A percentile compares a stretch with the other conserved stretches of the same genome.
phyloP scores from a whole-genome alignment of 1,140 invertebrate species.

The Amphibalanus amphitrite region DNA sequence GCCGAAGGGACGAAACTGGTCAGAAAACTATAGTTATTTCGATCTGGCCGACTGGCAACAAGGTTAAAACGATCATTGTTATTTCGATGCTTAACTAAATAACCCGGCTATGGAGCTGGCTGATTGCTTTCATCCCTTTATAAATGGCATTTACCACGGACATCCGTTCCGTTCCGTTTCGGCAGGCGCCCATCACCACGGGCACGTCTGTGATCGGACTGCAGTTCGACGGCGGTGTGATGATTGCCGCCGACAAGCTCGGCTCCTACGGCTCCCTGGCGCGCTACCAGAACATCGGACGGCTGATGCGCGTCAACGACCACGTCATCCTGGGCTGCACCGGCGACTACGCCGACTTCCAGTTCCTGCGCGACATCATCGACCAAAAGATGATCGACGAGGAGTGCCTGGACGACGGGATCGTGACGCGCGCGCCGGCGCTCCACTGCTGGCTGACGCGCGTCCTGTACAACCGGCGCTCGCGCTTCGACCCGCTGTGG shows the following conservation, averaged over 20 bases:
- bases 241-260: conserved; percentile 77
- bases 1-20: too few relatives aligned
- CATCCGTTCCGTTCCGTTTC: too few relatives aligned
- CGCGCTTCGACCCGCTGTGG: conserved; percentile 90
- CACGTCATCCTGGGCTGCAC: conserved; percentile 69
- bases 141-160: too few relatives aligned
- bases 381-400: conserved; percentile 89
- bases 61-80: too few relatives aligned
- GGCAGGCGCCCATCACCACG: conserved; percentile 11
- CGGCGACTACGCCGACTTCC: conserved; percentile 91
- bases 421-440: conserved; percentile 65
- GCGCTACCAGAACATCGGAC: conserved; percentile 59
- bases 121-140: too few relatives aligned
- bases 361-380: conserved; percentile 69
- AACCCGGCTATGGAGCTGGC: too few relatives aligned
- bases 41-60: too few relatives aligned
- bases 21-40: too few relatives aligned
- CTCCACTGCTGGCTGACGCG: conserved; percentile 84
- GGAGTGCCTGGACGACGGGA: conserved; percentile 73
- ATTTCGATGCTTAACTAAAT: too few relatives aligned
- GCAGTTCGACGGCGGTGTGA: conserved; percentile 68
- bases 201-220: conserved; percentile 78
- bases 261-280: conserved; percentile 85
- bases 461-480: conserved; percentile 77
- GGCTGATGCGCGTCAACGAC: conserved; percentile 59